Percentiles rank a stretch among this genome's conserved stretches.
phyloP scores from a whole-genome alignment of 2,113 vertebrate genomes.

The Alectura lathami region DNA sequence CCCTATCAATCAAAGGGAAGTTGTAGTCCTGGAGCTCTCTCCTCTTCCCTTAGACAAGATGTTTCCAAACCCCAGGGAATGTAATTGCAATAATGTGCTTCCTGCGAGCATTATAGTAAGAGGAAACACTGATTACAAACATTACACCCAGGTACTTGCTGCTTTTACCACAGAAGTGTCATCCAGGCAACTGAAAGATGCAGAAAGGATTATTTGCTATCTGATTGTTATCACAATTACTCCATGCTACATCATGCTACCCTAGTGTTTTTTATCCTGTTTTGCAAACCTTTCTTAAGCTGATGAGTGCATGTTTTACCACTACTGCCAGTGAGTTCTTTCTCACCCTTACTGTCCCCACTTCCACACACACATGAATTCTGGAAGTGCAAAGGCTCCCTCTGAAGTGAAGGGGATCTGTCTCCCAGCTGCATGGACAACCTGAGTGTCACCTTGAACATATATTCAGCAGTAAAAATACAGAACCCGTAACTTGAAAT shows the following conservation, averaged over 20 bases:
- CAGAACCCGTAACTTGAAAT: background rate
- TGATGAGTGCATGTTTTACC: background rate
- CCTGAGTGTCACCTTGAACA: background rate
- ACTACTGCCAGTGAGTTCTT: background rate
- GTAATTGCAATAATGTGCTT: background rate
- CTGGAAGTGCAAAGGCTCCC: background rate
- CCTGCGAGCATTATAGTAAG: background rate
- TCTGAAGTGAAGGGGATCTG: accelerated
- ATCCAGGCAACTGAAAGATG: background rate
- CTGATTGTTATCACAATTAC: background rate
- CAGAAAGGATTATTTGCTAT: background rate
- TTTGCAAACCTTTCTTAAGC: background rate
- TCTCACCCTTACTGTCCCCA: background rate
- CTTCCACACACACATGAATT: too few species aligned
- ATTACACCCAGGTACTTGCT: background rate
- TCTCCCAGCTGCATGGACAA: background rate
- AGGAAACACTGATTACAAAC: background rate
- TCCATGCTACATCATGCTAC: background rate
- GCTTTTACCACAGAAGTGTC: background rate
- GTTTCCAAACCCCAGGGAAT: background rate
- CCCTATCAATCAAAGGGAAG: background rate
- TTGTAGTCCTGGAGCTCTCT: background rate
- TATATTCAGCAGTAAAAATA: background rate
- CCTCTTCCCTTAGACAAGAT: background rate
- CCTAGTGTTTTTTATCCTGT: background rate